These are phyloP conservation scores for Lepus americanus DNA, from an alignment of 2,113 vertebrate species.

Conservation along the genomic window DNA sequence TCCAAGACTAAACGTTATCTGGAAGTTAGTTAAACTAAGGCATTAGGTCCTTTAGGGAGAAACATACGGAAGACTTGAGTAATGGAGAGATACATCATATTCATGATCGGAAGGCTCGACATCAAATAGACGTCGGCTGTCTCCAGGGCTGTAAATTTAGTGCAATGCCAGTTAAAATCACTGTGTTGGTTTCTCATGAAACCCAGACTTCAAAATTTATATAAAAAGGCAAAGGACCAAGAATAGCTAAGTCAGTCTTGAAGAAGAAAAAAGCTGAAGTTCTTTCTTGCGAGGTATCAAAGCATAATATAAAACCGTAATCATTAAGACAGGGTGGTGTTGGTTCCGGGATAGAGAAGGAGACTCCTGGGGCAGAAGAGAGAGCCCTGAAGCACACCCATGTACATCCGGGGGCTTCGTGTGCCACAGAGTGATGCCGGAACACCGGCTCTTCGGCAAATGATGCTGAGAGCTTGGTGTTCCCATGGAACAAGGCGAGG, in stretches of 20 bases:
- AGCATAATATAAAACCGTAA: neutral
- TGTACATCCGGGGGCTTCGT: neutral
- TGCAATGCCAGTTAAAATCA: neutral
- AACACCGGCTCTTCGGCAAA: neutral
- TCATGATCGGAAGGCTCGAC: neutral
- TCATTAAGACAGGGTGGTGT: neutral
- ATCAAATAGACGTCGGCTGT: neutral
- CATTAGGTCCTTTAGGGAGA: neutral
- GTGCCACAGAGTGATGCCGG: neutral
- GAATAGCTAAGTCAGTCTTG: constrained; percentile 21
- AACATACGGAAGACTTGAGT: neutral
- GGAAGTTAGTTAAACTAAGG: neutral
- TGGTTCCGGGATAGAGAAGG: neutral
- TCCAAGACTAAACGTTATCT: constrained; percentile 11
- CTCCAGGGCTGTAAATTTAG: neutral
- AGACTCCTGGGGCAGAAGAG: neutral
- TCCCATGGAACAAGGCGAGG: neutral
- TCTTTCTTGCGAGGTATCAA: neutral
- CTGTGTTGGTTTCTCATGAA: neutral
- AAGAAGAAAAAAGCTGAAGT: constrained; percentile 10
- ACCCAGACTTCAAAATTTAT: neutral
- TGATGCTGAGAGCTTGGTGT: neutral
- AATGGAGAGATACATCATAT: neutral
- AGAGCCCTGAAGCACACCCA: neutral
- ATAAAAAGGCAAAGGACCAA: neutral